Conservation (phyloP, 2,888 invertebrate genomes). For the Cistogaster globosa region DNA sequence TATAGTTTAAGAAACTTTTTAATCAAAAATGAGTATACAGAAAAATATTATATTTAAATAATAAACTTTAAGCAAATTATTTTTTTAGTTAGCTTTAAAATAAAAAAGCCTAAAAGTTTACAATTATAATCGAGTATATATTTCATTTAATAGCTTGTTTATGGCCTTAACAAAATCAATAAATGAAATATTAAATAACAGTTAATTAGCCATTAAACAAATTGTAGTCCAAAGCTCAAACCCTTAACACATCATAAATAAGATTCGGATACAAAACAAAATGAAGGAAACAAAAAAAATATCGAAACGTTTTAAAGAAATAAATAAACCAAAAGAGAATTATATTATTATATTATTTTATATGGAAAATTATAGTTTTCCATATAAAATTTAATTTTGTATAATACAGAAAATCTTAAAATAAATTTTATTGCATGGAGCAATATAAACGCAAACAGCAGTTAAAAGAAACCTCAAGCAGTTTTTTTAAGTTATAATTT, state of each 20-base stretch:
- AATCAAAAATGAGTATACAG: neutral
- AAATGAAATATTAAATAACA: slow-evolving; percentile 11
- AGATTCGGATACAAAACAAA: neutral
- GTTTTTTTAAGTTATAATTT: too few species aligned
- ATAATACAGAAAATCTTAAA: too few species aligned
- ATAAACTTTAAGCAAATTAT: neutral
- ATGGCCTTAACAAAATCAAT: slow-evolving; percentile 25
- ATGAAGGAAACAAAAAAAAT: neutral
- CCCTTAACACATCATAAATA: neutral
- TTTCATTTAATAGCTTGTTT: slow-evolving; percentile 43
- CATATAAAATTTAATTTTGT: too few species aligned
- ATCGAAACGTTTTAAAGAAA: too few species aligned
- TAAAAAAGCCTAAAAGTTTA: slow-evolving; percentile 22
- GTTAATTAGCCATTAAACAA: slow-evolving; percentile 47
- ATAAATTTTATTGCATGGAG: too few species aligned
- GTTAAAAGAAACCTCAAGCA: too few species aligned
- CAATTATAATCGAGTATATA: neutral
- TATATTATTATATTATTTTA: too few species aligned
- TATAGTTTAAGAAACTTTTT: neutral
- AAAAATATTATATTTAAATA: neutral
- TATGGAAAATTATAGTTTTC: too few species aligned
- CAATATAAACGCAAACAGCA: too few species aligned
- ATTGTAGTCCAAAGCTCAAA: neutral
- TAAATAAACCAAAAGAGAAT: too few species aligned
- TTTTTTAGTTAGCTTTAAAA: too few species aligned